These are phyloP conservation scores for Phenganax marumi DNA, from an alignment of 92 coral and sea anemone genomes.

Conservation along the genomic window DNA sequence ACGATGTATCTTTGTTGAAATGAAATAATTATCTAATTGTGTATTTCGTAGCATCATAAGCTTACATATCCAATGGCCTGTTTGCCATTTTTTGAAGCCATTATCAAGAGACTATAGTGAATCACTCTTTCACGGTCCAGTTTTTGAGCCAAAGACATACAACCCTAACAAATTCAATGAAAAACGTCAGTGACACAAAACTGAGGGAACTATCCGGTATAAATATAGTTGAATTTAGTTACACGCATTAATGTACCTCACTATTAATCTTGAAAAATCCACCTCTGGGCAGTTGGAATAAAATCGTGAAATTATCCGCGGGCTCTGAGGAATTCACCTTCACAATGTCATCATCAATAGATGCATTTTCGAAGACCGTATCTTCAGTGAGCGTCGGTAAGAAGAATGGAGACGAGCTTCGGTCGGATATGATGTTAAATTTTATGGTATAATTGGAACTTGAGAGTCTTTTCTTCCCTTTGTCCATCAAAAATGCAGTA, in stretches of 20 bases:
- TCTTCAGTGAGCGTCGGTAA: constrained; percentile 16
- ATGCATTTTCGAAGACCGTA: constrained; percentile 19
- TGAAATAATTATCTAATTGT: no score
- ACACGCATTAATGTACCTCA: neutral
- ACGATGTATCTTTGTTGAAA: no score
- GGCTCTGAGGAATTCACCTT: constrained; percentile 9
- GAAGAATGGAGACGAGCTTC: neutral
- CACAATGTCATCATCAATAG: constrained; percentile 26
- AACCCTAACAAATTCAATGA: constrained; percentile 1
- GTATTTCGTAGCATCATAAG: neutral
- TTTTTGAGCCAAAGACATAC: constrained; percentile 3
- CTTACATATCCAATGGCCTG: constrained; percentile 42
- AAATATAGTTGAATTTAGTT: neutral
- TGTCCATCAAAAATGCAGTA: constrained; percentile 17
- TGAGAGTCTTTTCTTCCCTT: constrained; percentile 16
- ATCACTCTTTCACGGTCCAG: constrained; percentile 27
- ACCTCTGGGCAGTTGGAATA: constrained; percentile 24
- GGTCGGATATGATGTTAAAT: constrained; percentile 18
- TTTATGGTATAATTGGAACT: constrained; percentile 20
- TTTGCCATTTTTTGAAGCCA: constrained; percentile 8
- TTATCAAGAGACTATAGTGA: constrained; percentile 32
- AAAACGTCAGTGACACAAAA: neutral
- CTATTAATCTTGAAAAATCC: constrained; percentile 34
- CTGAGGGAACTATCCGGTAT: neutral
- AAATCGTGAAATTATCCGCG: constrained; percentile 19